A percentile compares a stretch with the other conserved stretches of the same genome.
Evolutionary conservation across 2,888 invertebrate species (phyloP).

Genomic region (Caenorhabditis sulstoni): DNA sequence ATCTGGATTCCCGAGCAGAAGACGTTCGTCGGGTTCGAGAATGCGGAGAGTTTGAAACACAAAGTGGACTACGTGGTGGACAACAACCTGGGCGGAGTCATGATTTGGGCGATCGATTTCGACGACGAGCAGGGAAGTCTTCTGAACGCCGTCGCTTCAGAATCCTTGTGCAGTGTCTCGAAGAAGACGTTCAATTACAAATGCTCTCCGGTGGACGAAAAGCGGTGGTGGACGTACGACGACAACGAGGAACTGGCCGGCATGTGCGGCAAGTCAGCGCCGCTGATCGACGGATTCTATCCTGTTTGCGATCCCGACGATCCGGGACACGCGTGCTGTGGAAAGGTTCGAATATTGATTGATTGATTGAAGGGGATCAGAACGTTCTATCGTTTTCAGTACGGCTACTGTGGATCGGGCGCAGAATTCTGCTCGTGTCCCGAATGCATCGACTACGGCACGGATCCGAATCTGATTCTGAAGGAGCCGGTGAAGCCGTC

Average conservation of each 20-base stretch:
- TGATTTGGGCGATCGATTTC: conserved; percentile 80
- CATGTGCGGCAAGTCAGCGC: conserved; percentile 79
- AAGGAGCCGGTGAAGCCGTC: conserved; percentile 75
- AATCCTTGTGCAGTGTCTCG: conserved; percentile 30
- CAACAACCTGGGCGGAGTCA: conserved; percentile 77
- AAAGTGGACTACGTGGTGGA: conserved; percentile 75
- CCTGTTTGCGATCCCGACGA: conserved; percentile 81
- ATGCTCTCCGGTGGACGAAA: conserved; percentile 76
- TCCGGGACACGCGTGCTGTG: conserved; percentile 80
- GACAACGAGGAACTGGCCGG: conserved; percentile 76
- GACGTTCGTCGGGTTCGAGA: conserved; percentile 77
- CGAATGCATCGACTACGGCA: conserved; percentile 77
- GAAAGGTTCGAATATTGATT: conserved; percentile 69
- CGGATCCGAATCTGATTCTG: conserved; percentile 73
- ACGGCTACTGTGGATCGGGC: conserved; percentile 79
- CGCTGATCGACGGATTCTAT: conserved; percentile 79
- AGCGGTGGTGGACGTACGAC: conserved; percentile 80
- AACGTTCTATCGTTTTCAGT: conserved; percentile 24
- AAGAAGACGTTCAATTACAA: conserved; percentile 65
- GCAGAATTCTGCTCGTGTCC: conserved; percentile 79
- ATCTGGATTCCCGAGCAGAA: conserved; percentile 71
- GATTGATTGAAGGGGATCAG: too few relatives aligned
- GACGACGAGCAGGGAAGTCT: conserved; percentile 77
- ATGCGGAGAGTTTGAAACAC: conserved; percentile 72
- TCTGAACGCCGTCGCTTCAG: conserved; percentile 63